Percentiles rank a stretch among this genome's conserved stretches.
phyloP scores from a whole-genome alignment of 2,888 invertebrate genomes.

The Bellardia bayeri region DNA sequence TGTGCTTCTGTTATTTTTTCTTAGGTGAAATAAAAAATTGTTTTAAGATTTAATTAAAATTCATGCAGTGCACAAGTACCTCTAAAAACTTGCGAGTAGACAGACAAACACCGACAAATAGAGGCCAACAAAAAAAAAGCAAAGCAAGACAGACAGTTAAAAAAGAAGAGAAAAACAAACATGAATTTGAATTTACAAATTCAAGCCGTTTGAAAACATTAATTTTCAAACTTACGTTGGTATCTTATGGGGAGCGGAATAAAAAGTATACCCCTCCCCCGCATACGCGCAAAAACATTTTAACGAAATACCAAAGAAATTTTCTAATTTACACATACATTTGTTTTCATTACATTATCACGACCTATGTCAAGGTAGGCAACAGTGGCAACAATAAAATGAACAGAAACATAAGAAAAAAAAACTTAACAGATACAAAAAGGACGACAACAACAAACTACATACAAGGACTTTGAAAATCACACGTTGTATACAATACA shows the following conservation, averaged over 20 bases:
- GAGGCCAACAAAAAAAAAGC: neutral
- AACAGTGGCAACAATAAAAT: slow-evolving; percentile 16
- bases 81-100: slow-evolving; percentile 25
- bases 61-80: slow-evolving; percentile 37
- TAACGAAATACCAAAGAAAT: slow-evolving; percentile 9
- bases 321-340: slow-evolving; percentile 62
- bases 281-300: neutral
- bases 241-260: neutral
- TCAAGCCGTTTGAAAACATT: slow-evolving; percentile 49
- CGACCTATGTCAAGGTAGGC: slow-evolving; percentile 72
- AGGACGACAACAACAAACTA: neutral
- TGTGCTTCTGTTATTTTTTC: neutral
- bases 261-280: neutral
- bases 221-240: slow-evolving; percentile 32
- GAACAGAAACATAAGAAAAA: slow-evolving; percentile 1
- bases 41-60: slow-evolving; percentile 66
- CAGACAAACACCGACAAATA: slow-evolving; percentile 5
- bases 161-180: neutral
- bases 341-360: slow-evolving; percentile 66
- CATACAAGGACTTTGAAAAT: neutral
- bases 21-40: slow-evolving; percentile 3
- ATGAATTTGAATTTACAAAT: slow-evolving; percentile 19
- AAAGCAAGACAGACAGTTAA: neutral
- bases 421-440: neutral
- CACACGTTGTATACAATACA: neutral